Percentiles rank a stretch among this genome's conserved stretches.
These are phyloP conservation scores for Phenacoccus solenopsis DNA, from an alignment of 1,140 invertebrate genomes.

Conservation along the genomic window DNA sequence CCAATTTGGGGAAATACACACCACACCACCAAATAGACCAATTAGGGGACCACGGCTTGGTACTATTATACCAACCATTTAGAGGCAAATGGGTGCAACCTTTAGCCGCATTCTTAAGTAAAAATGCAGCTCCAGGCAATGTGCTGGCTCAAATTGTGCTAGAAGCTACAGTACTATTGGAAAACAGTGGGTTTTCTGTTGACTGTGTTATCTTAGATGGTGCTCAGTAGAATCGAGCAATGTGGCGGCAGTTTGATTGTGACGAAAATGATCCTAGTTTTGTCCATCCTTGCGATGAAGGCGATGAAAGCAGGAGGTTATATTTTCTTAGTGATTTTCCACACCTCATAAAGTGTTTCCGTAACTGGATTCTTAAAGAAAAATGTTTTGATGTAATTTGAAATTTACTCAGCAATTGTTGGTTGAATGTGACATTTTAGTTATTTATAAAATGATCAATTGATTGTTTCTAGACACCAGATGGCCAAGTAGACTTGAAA, in stretches of 20 bases:
- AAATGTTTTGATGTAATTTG: too few species aligned
- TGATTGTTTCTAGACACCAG: too few species aligned
- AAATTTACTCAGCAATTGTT: too few species aligned
- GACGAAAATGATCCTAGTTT: not conserved
- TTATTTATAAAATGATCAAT: too few species aligned
- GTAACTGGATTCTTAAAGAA: too few species aligned
- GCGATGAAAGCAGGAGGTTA: not conserved
- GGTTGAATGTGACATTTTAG: too few species aligned
- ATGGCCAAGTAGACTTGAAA: too few species aligned
- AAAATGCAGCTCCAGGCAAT: not conserved
- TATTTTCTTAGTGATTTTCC: too few species aligned
- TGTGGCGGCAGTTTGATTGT: not conserved
- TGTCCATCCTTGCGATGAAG: not conserved
- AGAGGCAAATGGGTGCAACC: not conserved
- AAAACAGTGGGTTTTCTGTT: not conserved
- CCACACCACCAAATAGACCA: not conserved
- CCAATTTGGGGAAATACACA: slow-evolving; percentile 5
- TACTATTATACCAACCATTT: slow-evolving; percentile 11
- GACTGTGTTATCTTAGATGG: slow-evolving; percentile 6
- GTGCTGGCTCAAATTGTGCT: not conserved
- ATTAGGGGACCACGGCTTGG: slow-evolving; percentile 3
- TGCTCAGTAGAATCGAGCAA: not conserved
- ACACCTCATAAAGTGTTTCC: too few species aligned
- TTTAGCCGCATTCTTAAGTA: not conserved
- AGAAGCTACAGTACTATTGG: not conserved